Conservation (phyloP, 2,888 invertebrate species). For the Alitta virens region DNA sequence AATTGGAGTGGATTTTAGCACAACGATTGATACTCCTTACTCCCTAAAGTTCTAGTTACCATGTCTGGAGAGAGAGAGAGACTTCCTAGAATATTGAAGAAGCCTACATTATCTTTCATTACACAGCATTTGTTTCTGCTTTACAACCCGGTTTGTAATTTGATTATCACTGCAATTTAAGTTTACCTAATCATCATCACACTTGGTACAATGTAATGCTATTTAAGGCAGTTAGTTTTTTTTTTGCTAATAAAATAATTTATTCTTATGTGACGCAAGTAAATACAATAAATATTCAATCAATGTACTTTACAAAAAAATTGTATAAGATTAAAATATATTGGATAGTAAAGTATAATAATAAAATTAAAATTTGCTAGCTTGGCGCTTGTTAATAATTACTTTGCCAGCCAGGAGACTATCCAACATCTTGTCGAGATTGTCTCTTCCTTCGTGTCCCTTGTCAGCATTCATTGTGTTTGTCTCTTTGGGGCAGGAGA, state of each 20-base stretch:
- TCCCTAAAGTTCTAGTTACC: too few relatives aligned
- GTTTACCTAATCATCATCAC: background rate
- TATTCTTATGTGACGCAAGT: background rate
- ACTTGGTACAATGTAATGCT: too few relatives aligned
- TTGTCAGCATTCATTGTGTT: constrained; percentile 4
- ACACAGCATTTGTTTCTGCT: too few relatives aligned
- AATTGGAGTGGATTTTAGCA: too few relatives aligned
- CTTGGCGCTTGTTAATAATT: background rate
- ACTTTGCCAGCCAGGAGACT: background rate
- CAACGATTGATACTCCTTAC: too few relatives aligned
- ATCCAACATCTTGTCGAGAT: constrained; percentile 9
- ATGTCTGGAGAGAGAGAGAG: too few relatives aligned
- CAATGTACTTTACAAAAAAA: background rate
- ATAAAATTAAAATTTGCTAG: too few relatives aligned
- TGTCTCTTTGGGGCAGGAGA: constrained; percentile 70
- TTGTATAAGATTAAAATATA: background rate
- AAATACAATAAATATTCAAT: background rate
- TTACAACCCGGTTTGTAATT: background rate
- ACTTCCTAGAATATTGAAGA: too few relatives aligned
- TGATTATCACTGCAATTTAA: background rate
- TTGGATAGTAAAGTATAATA: background rate
- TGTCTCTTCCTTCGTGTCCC: constrained; percentile 1
- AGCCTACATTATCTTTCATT: too few relatives aligned
- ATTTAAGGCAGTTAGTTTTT: background rate
- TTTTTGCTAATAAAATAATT: background rate